Evolutionary conservation across 2,113 vertebrate genomes (phyloP), one percentile per base, ranked within the genome.

Genomic region (Actenoides lindsayi): DNA sequence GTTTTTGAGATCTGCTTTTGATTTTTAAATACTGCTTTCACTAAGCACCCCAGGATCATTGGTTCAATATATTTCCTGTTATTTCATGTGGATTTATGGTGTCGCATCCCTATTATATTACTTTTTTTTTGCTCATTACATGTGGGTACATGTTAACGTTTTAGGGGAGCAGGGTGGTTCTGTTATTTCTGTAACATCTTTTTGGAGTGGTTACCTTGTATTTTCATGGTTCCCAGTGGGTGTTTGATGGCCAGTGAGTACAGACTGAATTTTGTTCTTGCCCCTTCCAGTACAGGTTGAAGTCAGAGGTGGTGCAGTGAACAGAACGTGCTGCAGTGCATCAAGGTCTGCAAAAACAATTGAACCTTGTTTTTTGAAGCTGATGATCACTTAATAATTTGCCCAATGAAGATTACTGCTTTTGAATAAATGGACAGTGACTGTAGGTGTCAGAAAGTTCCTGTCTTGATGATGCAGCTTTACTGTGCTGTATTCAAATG

Each of bases 381-480:
- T 63, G 37, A 46, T 94, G 83, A 64, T 84, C 23, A 11, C 68
- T 89, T 67, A 50, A 2, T 84, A 35, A 81, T 96, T 48, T 68
- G 5, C 54, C 24, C 91, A 73, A 84, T 57, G 53, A 65, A 76
- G 15, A n/a, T 77, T 48, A 19, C n/a, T 41, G 2, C 3, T 83
- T 91, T 71, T 87, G 27, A 93, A 89, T 93, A 76, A 96, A 91
- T 41, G 70, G 48, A 23, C 59, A 37, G 81, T 64, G 41, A 73
- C 62, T 80, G n/a, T 19, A 67, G 21, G 11, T 93, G 89, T 85
- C 13, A 11, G 67, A 65, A 91, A 84, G 80, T 89, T 95, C n/a
- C 44, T 57, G 0, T 85, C 54, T 57, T 64, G 84, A 82, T 94
- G 89, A 71, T 96, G 81, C 94, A 94, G 70, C 89, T 87, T 87